Evolutionary conservation across 2,797 vertebrate species (phyloP), one percentile per base, ranked within the genome.

Genomic region (Pyrrhura leucotis): DNA sequence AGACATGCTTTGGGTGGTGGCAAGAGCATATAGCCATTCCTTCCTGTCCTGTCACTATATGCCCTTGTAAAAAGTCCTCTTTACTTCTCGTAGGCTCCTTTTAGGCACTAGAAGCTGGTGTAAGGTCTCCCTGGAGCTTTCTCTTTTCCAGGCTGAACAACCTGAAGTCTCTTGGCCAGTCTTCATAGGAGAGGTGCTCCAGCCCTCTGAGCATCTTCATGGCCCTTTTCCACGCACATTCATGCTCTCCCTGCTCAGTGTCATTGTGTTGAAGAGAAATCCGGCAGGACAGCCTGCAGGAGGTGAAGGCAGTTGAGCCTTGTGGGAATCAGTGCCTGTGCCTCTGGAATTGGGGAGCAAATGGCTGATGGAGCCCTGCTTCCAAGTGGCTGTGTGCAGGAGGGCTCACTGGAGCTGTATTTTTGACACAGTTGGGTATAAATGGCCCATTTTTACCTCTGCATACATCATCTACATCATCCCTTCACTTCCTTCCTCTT

Each of bases 361-460:
- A 85, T 72, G 48, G 67, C 67, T 85, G 2, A 1, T 25, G 71
- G 47, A 90, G 26, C 48, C 35, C 14, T 0, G 4, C 40, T 86
- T 90, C 47, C 29, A 45, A 68, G 40, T 13, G 25, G 3, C 39
- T 85, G 10, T 77, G 50, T 74, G 58, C 62, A 78, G 51, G 68
- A 25, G 29, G 39, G 33, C 56, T 94, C 7, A 3, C 16, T 53
- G 56, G 91, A 95, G 58, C 65, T 4, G 4, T 90, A 23, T 93
- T 93, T 96, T 85, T 94, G 83, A 80, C 58, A 16, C 12, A 20
- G 61, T 85, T 85, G 61, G 18, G 53, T 95, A 90, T 83, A 95
- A 96, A 95, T 92, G 81, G 80, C 81, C 84, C 86, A 69, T 94
- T 97, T 96, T 96, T 96, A 96, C 94, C 90, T 93, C 90, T 92